Conservation (phyloP, 2,888 invertebrate genomes). For the Epistrophella euchroma region DNA sequence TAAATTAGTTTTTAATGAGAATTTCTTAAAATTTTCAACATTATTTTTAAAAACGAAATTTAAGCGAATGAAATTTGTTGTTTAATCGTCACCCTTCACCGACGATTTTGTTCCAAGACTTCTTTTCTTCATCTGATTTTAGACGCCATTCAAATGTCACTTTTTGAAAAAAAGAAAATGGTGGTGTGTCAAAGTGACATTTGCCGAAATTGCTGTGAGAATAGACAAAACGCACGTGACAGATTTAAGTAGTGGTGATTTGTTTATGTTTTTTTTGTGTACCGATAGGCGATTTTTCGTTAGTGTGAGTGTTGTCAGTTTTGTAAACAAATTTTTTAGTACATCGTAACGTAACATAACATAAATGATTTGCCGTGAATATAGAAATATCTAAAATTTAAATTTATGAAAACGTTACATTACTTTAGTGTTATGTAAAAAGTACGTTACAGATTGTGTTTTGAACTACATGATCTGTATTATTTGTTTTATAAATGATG, state of each 20-base stretch:
- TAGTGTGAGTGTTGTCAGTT: constrained; percentile 32
- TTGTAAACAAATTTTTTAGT: neutral
- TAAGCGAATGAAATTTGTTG: constrained; percentile 15
- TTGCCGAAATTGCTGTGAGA: constrained; percentile 39
- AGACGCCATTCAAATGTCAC: constrained; percentile 66
- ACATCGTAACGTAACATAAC: neutral
- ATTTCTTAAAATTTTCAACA: constrained; percentile 63
- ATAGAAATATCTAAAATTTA: neutral
- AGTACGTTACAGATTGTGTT: neutral
- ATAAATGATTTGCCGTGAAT: neutral
- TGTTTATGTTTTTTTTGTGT: constrained; percentile 58
- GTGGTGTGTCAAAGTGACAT: constrained; percentile 58
- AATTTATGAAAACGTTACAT: neutral
- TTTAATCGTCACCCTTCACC: constrained; percentile 32
- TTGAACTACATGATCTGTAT: neutral
- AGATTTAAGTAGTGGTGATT: constrained; percentile 72
- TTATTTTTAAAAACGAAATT: constrained; percentile 39
- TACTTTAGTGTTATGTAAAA: neutral
- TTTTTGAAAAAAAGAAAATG: constrained; percentile 58
- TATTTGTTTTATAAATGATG: neutral
- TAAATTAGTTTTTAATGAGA: neutral
- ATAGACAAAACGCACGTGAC: constrained; percentile 68
- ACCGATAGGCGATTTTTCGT: neutral
- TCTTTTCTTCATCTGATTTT: neutral
- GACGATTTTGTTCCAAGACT: constrained; percentile 24